Conservation (phyloP, 2,888 invertebrate genomes). For the Lepidochitona cinerea region DNA sequence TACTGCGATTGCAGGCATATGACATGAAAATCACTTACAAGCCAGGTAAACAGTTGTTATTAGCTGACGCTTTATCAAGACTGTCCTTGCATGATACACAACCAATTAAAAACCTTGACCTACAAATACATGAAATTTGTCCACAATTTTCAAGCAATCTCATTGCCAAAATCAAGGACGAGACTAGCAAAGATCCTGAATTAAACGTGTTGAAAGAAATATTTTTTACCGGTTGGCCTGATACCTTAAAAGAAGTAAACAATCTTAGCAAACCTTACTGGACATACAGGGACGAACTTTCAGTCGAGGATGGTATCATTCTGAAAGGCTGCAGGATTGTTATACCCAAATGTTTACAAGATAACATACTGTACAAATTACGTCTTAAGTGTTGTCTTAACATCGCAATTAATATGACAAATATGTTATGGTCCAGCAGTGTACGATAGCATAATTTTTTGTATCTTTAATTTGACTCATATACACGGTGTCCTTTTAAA, state of each 20-base stretch:
- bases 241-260: slow-evolving; percentile 9
- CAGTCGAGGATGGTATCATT: slow-evolving; percentile 24
- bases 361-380: too few species aligned
- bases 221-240: slow-evolving; percentile 20
- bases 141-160: neutral
- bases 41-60: slow-evolving; percentile 26
- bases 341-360: too few species aligned
- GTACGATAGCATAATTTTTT: too few species aligned
- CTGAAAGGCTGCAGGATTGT: slow-evolving; percentile 23
- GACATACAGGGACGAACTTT: slow-evolving; percentile 19
- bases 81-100: neutral
- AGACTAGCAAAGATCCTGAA: slow-evolving; percentile 11
- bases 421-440: too few species aligned
- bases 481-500: too few species aligned
- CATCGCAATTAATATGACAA: too few species aligned
- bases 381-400: too few species aligned
- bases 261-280: slow-evolving; percentile 17
- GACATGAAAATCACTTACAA: slow-evolving; percentile 20
- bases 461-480: too few species aligned
- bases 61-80: slow-evolving; percentile 29
- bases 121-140: too few species aligned
- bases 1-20: slow-evolving; percentile 29
- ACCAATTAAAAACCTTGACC: too few species aligned
- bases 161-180: neutral
- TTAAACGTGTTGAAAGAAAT: slow-evolving; percentile 14